Percentiles rank a stretch among this genome's conserved stretches.
phyloP scores from a whole-genome alignment of 2,797 vertebrate genomes.

The Trematomus bernacchii region DNA sequence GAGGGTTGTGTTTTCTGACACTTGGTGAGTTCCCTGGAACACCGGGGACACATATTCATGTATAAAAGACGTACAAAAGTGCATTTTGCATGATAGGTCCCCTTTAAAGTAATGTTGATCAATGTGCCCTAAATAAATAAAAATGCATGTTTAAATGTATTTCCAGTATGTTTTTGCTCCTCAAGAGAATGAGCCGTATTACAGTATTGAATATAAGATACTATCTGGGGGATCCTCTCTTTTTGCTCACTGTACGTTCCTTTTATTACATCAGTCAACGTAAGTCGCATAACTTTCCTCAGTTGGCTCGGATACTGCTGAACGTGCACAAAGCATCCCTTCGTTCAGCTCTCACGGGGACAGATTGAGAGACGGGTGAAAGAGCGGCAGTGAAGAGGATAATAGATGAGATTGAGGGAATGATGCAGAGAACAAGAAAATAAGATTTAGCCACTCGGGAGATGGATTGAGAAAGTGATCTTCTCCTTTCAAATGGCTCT shows the following conservation, averaged over 20 bases:
- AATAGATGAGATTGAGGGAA: slow-evolving; percentile 34
- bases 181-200: too few species aligned
- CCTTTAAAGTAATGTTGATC: too few species aligned
- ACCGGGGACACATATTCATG: too few species aligned
- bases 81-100: too few species aligned
- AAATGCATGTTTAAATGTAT: neutral
- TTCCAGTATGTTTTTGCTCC: too few species aligned
- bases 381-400: slow-evolving; percentile 10
- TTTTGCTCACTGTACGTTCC: slow-evolving; percentile 3
- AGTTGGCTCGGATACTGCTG: slow-evolving; percentile 9
- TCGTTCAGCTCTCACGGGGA: slow-evolving; percentile 16
- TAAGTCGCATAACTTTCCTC: slow-evolving; percentile 22
- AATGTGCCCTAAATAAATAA: too few species aligned
- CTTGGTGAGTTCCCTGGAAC: too few species aligned
- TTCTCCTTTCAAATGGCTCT: slow-evolving; percentile 33
- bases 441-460: slow-evolving; percentile 27
- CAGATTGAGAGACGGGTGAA: slow-evolving; percentile 24
- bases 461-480: slow-evolving; percentile 48
- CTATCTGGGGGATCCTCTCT: neutral
- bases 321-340: slow-evolving; percentile 26
- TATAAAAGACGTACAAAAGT: too few species aligned
- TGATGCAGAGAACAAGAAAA: slow-evolving; percentile 43
- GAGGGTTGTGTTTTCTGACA: too few species aligned
- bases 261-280: too few species aligned
- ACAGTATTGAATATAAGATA: too few species aligned